Conservation (phyloP, 1,140 invertebrate genomes). For the Ceratosolen solmsi region DNA sequence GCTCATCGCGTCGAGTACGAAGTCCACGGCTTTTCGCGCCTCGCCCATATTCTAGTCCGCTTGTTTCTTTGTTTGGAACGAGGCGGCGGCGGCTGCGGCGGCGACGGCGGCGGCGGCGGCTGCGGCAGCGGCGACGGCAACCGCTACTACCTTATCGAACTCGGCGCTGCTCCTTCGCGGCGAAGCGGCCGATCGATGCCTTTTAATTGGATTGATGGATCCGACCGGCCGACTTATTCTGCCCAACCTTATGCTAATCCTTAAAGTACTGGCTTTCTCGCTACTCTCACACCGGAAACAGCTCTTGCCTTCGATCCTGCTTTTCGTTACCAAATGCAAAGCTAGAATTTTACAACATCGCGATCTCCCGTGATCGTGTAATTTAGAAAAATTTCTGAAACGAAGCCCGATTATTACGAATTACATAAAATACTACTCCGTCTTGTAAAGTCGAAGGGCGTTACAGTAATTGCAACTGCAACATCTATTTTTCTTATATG, state of each 20-base stretch:
- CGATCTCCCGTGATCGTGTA: no score
- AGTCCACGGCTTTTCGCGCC: conserved; percentile 19
- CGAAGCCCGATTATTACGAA: no score
- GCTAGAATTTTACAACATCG: no score
- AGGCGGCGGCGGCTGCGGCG: not conserved
- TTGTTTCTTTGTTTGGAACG: conserved; percentile 5
- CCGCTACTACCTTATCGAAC: not conserved
- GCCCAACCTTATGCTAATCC: not conserved
- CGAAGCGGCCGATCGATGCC: not conserved
- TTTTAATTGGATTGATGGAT: not conserved
- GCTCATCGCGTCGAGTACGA: no score
- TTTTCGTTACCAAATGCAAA: no score
- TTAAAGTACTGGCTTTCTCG: not conserved
- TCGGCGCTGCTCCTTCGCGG: not conserved
- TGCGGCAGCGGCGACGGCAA: no score
- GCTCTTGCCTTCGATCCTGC: no score
- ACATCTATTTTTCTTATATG: no score
- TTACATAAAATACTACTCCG: no score
- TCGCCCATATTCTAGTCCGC: not conserved
- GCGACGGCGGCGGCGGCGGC: not conserved
- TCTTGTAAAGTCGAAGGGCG: no score
- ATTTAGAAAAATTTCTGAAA: no score
- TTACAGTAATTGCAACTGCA: no score
- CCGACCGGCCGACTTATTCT: not conserved
- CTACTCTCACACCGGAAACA: not conserved